Base-by-base conservation (phyloP, 2,888 invertebrate species). In the Patella ulyssiponensis region DNA sequence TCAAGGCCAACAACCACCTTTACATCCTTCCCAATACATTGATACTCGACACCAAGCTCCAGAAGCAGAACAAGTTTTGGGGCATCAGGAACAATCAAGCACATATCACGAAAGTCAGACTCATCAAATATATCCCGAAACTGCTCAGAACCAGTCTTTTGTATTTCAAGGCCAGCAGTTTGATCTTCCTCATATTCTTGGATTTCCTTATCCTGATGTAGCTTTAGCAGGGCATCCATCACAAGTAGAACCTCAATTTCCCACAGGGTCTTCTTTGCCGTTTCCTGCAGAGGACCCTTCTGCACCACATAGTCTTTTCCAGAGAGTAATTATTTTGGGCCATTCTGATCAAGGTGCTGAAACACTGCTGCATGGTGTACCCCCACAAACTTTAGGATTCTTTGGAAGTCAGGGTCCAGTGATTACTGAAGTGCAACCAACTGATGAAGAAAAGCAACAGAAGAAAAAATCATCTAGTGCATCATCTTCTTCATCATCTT, bases 401-500 rank as follows among this genome's bases (percentile, higher is more conserved):
- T 23, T 64, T 23, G 23, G 23, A 64, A 64, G 14, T 23, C 20
- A 64, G 64, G 64, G 64, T 64, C 20, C 23, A 64, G 64, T 64
- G 20, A 64, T 64, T 1, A 23, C 64, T 20, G 64, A 64, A 20
- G 3, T 64, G 23, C 20, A 44, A 44, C 44, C 20, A 23, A 64
- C 20, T 64, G 64, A 23, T 23, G 64, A 64, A 23, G 64, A 64
- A 64, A 23, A 23, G 17, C 56, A 15, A 11, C 52, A 44, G 44
- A 44, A 44, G 44, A 9, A 44, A 44, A 44, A 44, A 44, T 44
- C 44, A 44, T 73, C 73, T 69, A 73, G 64, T 73, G 64, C 69
- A 77, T 69, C 51, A 52, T 75, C 64, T 64, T 56, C 23, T 44
- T 58, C 23, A n/a, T 74, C 64, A 58, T 64, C 64, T 64, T 74